Conservation (phyloP, 2,797 vertebrate genomes). For the Dendrocincla fuliginosa region DNA sequence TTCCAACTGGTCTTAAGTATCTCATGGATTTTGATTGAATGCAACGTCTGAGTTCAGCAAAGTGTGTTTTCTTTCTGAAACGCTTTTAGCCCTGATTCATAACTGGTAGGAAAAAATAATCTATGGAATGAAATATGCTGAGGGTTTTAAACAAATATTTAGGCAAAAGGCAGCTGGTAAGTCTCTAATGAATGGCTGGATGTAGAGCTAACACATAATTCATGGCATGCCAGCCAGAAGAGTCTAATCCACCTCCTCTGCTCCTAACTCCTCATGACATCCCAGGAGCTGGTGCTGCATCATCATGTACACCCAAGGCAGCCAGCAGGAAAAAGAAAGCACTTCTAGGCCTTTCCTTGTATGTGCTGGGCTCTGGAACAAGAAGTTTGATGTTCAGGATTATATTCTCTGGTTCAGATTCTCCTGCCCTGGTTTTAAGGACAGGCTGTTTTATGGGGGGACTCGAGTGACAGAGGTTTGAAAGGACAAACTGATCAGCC, state of each 20-base stretch:
- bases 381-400: not conserved
- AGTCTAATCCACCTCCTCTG: not conserved
- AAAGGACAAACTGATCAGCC: not conserved
- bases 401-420: not conserved
- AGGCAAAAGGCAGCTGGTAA: slow-evolving; percentile 62
- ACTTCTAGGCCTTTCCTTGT: not conserved
- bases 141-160: slow-evolving; percentile 64
- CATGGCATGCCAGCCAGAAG: not conserved
- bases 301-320: accelerated
- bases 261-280: not conserved
- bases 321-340: not conserved
- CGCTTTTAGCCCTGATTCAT: slow-evolving; percentile 36
- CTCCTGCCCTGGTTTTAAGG: not conserved
- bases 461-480: not conserved
- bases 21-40: not conserved
- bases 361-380: not conserved
- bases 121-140: slow-evolving; percentile 41
- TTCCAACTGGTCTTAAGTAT: not conserved
- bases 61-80: slow-evolving; percentile 47
- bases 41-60: slow-evolving; percentile 3
- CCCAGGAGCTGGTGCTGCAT: not conserved
- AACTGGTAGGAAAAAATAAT: slow-evolving; percentile 55
- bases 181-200: slow-evolving; percentile 38
- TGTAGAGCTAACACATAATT: slow-evolving; percentile 12
- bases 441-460: not conserved